Conservation (phyloP, 2,113 vertebrate genomes). For the Platycercus adscitus region DNA sequence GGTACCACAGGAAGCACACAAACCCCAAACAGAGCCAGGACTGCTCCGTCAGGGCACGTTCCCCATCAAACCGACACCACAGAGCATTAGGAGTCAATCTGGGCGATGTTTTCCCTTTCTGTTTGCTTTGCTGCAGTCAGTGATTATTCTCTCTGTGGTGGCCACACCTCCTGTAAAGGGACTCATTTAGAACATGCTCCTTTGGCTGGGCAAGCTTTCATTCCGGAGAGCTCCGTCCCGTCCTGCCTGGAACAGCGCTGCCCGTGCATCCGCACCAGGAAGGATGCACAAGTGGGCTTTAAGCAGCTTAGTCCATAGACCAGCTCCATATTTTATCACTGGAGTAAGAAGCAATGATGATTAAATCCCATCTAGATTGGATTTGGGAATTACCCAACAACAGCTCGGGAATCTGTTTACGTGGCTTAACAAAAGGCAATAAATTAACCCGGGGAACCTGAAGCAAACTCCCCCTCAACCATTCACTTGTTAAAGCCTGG, state of each 20-base stretch:
- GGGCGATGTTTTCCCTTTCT: constrained; percentile 3
- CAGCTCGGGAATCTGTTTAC: constrained; percentile 1
- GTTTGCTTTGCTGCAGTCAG: constrained; percentile 1
- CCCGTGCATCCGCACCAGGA: background rate
- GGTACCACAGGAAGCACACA: background rate
- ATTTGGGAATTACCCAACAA: background rate
- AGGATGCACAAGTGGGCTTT: background rate
- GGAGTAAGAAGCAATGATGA: background rate
- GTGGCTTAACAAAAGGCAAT: background rate
- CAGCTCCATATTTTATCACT: background rate
- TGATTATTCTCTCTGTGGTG: constrained; percentile 35
- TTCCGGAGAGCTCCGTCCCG: background rate
- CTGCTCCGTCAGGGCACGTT: background rate
- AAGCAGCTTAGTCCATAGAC: background rate
- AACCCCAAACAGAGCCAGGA: background rate
- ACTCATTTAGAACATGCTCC: background rate
- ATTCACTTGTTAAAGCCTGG: background rate
- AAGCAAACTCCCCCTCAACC: background rate
- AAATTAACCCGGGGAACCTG: background rate
- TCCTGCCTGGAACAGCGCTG: background rate
- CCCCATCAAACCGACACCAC: background rate
- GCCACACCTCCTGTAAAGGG: background rate
- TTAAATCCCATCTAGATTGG: background rate
- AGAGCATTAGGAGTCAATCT: background rate
- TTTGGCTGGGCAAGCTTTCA: background rate